These are phyloP conservation scores for Nycticebus coucang DNA, from an alignment of 2,113 vertebrate species.

Conservation along the genomic window DNA sequence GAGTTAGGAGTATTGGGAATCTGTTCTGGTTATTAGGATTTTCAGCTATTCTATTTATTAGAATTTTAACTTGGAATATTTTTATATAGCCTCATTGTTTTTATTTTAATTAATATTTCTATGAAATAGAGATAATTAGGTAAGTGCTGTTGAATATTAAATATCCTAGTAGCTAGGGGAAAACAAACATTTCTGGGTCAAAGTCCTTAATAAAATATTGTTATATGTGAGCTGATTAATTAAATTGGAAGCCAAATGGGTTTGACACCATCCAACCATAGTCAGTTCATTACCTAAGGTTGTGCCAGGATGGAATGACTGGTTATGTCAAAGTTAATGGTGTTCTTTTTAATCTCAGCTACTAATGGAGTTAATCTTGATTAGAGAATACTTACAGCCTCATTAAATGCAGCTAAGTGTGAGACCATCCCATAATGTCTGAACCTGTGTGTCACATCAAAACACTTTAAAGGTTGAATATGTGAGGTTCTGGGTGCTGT, in stretches of 20 bases:
- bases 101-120: constrained; percentile 76
- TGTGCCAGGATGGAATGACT: background rate
- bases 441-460: background rate
- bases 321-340: constrained; percentile 49
- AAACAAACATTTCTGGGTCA: constrained; percentile 68
- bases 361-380: constrained; percentile 56
- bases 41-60: constrained; percentile 26
- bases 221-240: constrained; percentile 56
- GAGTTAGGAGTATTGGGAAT: background rate
- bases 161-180: constrained; percentile 41
- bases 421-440: constrained; percentile 5
- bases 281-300: constrained; percentile 53
- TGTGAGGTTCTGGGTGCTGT: background rate
- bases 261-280: background rate
- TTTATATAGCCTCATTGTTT: constrained; percentile 55
- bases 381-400: constrained; percentile 48
- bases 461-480: background rate
- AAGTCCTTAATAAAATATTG: constrained; percentile 60
- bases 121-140: constrained; percentile 64
- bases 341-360: constrained; percentile 52
- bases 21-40: constrained; percentile 15
- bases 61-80: constrained; percentile 54
- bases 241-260: constrained; percentile 31
- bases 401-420: constrained; percentile 29
- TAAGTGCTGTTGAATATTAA: constrained; percentile 73